These are phyloP conservation scores for Unio delphinus DNA, from an alignment of 2,888 invertebrate genomes.

Conservation along the genomic window DNA sequence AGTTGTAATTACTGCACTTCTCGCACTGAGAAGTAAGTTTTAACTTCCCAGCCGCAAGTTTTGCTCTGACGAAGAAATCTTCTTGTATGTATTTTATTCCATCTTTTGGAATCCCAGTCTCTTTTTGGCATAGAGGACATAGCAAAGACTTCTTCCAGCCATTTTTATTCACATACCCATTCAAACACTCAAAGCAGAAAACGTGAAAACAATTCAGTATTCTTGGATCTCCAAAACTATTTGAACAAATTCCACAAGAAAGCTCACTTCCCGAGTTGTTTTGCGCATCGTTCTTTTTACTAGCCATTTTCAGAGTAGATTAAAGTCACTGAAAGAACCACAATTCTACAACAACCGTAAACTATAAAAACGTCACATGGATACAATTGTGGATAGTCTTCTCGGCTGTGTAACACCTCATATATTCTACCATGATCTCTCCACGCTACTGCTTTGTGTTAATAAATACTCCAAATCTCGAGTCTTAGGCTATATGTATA, in stretches of 20 bases:
- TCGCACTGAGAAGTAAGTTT: slow-evolving; percentile 37
- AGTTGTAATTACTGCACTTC: slow-evolving; percentile 21
- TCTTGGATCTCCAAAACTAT: slow-evolving; percentile 39
- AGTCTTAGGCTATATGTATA: too few relatives aligned
- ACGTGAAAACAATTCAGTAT: slow-evolving; percentile 41
- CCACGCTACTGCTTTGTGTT: too few relatives aligned
- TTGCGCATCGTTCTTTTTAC: not conserved
- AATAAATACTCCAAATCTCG: too few relatives aligned
- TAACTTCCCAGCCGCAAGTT: slow-evolving; percentile 33
- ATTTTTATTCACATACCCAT: slow-evolving; percentile 33
- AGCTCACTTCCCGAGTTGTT: slow-evolving; percentile 16
- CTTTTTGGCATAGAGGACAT: slow-evolving; percentile 41
- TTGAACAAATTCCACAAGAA: slow-evolving; percentile 34
- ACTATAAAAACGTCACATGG: too few relatives aligned
- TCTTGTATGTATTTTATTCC: slow-evolving; percentile 30
- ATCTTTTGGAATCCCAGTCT: slow-evolving; percentile 39
- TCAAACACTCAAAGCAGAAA: slow-evolving; percentile 41
- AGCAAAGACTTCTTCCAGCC: slow-evolving; percentile 37
- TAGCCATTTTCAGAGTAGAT: too few relatives aligned
- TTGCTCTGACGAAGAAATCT: slow-evolving; percentile 42
- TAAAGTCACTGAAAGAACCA: too few relatives aligned
- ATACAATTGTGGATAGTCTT: too few relatives aligned
- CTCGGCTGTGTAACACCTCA: too few relatives aligned
- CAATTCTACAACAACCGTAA: too few relatives aligned
- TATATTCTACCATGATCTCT: too few relatives aligned